phyloP scores from a whole-genome alignment of 2,797 vertebrate species.

The Betta splendens region DNA sequence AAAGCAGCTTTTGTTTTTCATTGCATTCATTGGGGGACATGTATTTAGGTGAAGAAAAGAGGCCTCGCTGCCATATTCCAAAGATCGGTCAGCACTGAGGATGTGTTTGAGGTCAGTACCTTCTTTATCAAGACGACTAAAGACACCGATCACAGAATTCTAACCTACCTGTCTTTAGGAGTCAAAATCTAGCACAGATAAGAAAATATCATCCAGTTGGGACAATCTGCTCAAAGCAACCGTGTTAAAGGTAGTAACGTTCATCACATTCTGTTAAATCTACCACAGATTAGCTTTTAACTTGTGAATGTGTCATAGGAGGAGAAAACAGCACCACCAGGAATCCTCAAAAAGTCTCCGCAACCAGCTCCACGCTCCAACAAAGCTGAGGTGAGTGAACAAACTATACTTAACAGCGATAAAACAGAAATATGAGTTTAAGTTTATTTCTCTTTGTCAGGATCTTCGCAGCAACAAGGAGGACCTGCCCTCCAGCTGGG shows the following conservation, averaged over 20 bases:
- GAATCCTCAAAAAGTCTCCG: conserved; percentile 67
- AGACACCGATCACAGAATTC: too few species aligned
- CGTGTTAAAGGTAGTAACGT: conserved; percentile 40
- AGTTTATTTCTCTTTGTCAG: conserved; percentile 33
- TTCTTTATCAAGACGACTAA: too few species aligned
- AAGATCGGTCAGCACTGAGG: conserved; percentile 62
- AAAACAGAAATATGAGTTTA: background rate
- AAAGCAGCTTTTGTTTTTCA: background rate
- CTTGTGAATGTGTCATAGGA: conserved; percentile 13
- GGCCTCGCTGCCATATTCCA: conserved; percentile 58
- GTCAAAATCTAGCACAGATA: background rate
- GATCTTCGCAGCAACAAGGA: conserved; percentile 60
- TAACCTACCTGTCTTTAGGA: conserved; percentile 56
- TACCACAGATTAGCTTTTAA: background rate
- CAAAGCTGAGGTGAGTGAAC: conserved; percentile 41
- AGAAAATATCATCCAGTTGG: conserved; percentile 22
- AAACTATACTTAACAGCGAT: too few species aligned
- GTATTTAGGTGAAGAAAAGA: conserved; percentile 65
- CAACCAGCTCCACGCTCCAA: conserved; percentile 49
- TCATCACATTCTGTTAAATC: background rate
- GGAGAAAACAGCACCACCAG: conserved; percentile 62
- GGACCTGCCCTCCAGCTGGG: conserved; percentile 48
- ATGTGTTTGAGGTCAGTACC: conserved; percentile 63
- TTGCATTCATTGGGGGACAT: background rate
- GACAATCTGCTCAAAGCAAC: conserved; percentile 52